A percentile compares a stretch with the other conserved stretches of the same genome.
phyloP scores from a whole-genome alignment of 2,797 vertebrate species.

The Cossypha dichroa region DNA sequence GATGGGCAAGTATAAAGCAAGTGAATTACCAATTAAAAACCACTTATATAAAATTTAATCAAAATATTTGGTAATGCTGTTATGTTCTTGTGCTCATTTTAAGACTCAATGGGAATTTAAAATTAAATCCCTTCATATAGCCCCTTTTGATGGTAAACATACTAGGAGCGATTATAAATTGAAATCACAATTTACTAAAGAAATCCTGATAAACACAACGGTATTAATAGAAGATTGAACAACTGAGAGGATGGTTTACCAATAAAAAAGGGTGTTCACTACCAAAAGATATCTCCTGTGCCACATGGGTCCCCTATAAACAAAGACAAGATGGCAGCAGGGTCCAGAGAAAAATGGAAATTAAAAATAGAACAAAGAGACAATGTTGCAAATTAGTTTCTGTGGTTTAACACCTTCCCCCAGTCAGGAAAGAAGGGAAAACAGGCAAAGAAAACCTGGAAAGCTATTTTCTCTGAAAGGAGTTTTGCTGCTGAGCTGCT shows the following conservation, averaged over 20 bases:
- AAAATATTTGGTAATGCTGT: not conserved
- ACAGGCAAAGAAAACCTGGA: not conserved
- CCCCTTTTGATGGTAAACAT: rapidly evolving
- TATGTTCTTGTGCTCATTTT: not conserved
- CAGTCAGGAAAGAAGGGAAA: not conserved
- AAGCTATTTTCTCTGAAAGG: not conserved
- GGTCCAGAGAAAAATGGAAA: not conserved
- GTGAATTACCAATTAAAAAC: not conserved
- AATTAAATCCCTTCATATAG: not conserved
- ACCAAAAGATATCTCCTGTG: not conserved
- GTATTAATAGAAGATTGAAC: not conserved
- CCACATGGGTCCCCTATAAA: no score
- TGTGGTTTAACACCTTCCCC: not conserved
- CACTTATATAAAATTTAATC: not conserved
- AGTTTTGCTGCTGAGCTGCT: not conserved
- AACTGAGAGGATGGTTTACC: not conserved
- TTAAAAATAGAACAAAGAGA: rapidly evolving
- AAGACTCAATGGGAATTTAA: not conserved
- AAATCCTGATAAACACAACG: not conserved
- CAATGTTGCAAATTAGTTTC: no score
- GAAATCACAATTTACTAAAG: not conserved
- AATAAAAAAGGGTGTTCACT: not conserved
- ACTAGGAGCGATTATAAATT: not conserved
- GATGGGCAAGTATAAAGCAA: not conserved
- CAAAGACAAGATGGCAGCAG: not conserved